Base-by-base conservation (phyloP, 2,113 vertebrate genomes). In the Piliocolobus tephrosceles region DNA sequence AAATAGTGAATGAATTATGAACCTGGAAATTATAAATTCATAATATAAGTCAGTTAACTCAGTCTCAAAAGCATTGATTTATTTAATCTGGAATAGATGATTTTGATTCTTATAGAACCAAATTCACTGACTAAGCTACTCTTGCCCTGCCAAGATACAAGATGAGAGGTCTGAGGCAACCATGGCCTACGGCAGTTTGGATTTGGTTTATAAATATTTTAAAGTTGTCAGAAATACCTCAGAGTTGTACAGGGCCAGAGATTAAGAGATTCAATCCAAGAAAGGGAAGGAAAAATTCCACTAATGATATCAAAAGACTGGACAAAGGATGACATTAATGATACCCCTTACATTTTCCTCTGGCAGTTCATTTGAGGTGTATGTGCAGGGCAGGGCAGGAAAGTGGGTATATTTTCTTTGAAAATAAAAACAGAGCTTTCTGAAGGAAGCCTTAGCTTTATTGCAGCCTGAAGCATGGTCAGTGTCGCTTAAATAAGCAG, bases 131-230 rank as follows among this genome's bases (percentile, higher is more conserved):
- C 81, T 87, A 85, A 89, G 43, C 72, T 90, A 76, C 9, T 92
- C 87, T 75, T 73, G 13, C 52, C 47, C 78, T 93, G 17, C 35
- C 52, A 43, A 93, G 68, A 93, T 43, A 88, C 10, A 88, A 57
- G 17, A 93, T 84, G 79, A 96, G 73, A 95, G 18, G 70, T 97
- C 93, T 94, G 75, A 96, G 70, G 43, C 43, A 83, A 66, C 70
- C 70, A 40, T 90, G 72, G 83, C 96, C 91, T 94, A 87, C 43
- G 72, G 89, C 87, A 96, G 81, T 95, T 95, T 90, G 43, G 58
- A 85, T 97, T 97, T 97, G 73, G 84, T 70, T 88, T 92, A 94
- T 95, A 93, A 97, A 97, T 95, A 96, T 97, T 98, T 97, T 97
- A 88, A 96, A 94, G 50, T 92, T 96, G 75, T 97, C 95, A 96